These are phyloP conservation scores for Phycodurus eques DNA, from an alignment of 2,113 vertebrate genomes.

Conservation along the genomic window DNA sequence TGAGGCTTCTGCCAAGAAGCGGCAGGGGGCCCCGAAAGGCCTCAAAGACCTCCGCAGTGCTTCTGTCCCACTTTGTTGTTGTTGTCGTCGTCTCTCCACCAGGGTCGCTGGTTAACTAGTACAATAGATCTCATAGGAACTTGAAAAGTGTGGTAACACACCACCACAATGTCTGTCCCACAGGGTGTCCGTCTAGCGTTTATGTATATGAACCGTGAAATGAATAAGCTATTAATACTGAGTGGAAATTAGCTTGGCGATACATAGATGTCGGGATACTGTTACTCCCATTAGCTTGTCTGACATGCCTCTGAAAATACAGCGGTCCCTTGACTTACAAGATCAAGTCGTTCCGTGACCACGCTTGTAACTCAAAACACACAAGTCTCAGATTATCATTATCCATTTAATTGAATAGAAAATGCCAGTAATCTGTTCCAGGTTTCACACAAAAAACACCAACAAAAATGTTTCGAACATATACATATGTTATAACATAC, in stretches of 20 bases:
- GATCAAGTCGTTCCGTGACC: not conserved
- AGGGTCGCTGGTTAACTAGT: not conserved
- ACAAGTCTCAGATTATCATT: not conserved
- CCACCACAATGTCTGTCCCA: not conserved
- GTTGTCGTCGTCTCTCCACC: not conserved
- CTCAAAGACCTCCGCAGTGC: slow-evolving; percentile 32
- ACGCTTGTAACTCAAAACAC: not conserved
- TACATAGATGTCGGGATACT: not conserved
- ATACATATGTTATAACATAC: too few relatives aligned
- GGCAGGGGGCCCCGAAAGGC: slow-evolving; percentile 21
- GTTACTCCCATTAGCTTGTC: not conserved
- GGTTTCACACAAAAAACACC: too few relatives aligned
- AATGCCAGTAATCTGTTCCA: not conserved
- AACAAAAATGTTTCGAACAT: too few relatives aligned
- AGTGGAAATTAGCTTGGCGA: not conserved
- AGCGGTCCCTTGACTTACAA: not conserved
- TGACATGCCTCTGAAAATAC: not conserved
- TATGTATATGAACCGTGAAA: not conserved
- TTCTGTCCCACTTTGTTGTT: slow-evolving; percentile 37
- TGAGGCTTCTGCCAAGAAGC: slow-evolving; percentile 56
- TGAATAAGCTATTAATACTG: not conserved
- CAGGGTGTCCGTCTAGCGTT: not conserved
- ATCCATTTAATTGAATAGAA: not conserved
- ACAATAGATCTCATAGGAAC: not conserved
- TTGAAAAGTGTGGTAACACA: not conserved